Base-by-base conservation (phyloP, 23 tunicate genomes). In the Phallusia fumigata region DNA sequence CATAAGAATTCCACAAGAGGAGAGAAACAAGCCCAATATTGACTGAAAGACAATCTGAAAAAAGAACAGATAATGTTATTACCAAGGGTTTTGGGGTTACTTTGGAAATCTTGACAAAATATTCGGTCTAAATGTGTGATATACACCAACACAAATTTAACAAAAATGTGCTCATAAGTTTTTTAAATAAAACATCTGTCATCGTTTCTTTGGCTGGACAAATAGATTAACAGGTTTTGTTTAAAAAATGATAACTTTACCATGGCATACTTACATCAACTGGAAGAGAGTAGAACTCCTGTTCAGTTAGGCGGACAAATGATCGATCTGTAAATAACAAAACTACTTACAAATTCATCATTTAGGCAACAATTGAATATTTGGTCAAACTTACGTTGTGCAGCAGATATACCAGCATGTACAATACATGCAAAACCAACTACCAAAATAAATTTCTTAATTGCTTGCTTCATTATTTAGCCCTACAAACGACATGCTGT, bases 361-460 rank as follows among this genome's bases (percentile, higher is more conserved):
- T 5, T 40, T 3, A 10, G 5, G 10, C 47, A 40, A 40, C 47
- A 40, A 3, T 40, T 40, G 10, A 5, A 40, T 40, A 40, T 18
- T 35, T 35, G 12, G 6, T 6, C 6, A 77, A 11, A 84, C 93
- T 79, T 75, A 94, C 98, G 98, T 82, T 94, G 98, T 3, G 98
- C 98, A 21, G 98, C 98, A 33, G 98, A 94, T 33, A 94, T 86
- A 77, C 93, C 98, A 45, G 95, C 89, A 78, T 94, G 98, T 35
- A 89, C 82, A 19, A 94, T 33, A 78, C 89, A 89, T 0, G 75
- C 51, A 82, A 94, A 72, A 21, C 98, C 98, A 53, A 94, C 24
- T 53, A 86, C 31, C 40, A 94, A 53, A 26, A 84, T 22, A 30
- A 84, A 45, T 47, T 92, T 87, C 32, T 58, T 53, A 36, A 92